phyloP scores from a whole-genome alignment of 2,888 invertebrate genomes.

The Candidula unifasciata region DNA sequence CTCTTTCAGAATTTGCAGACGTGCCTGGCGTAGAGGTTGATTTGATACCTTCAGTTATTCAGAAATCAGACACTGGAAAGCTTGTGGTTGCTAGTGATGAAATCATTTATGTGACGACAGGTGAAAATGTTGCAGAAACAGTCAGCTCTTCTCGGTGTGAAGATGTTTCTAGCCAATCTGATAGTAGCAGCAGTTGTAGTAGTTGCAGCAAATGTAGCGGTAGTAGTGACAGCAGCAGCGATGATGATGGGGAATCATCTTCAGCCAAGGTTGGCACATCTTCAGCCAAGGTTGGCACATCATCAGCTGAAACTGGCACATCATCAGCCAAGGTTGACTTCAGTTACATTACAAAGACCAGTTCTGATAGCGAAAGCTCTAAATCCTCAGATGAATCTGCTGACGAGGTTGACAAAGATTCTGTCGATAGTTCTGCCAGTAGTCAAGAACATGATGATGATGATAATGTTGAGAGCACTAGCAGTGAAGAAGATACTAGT shows the following conservation, averaged over 20 bases:
- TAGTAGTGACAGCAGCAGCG: constrained; percentile 3
- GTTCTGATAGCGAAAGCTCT: not conserved
- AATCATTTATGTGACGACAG: not conserved
- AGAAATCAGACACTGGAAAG: too few relatives aligned
- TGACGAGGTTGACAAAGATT: not conserved
- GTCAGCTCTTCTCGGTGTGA: not conserved
- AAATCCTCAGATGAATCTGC: not conserved
- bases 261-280: not conserved
- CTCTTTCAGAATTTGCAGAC: not conserved
- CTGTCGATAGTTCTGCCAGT: not conserved
- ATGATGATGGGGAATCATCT: not conserved
- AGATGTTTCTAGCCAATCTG: not conserved
- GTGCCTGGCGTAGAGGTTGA: not conserved
- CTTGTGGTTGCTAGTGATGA: not conserved
- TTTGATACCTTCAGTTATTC: not conserved
- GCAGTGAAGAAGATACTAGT: not conserved
- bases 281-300: too few relatives aligned
- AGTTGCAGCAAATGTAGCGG: not conserved
- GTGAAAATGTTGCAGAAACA: constrained; percentile 10
- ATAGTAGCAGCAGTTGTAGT: not conserved
- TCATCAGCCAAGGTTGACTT: not conserved
- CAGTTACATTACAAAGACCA: not conserved
- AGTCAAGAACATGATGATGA: not conserved
- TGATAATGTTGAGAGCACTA: not conserved
- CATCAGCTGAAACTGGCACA: too few relatives aligned